Evolutionary conservation across 2,113 vertebrate genomes (phyloP).

Genomic region (Nerophis ophidion): DNA sequence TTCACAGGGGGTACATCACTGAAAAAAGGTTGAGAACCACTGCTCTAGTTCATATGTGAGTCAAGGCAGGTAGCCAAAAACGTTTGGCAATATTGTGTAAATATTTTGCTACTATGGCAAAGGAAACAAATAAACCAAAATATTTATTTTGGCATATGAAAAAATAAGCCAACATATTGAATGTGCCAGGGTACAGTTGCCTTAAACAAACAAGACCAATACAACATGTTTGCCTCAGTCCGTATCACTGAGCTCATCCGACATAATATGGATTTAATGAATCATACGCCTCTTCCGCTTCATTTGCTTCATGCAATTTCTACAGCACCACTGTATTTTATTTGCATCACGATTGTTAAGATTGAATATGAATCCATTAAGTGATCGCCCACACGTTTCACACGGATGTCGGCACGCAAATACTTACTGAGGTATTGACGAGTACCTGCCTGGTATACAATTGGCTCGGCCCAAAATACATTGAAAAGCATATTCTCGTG

Average conservation of each 20-base stretch:
- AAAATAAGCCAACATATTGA: background rate
- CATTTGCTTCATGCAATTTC: slow-evolving; percentile 19
- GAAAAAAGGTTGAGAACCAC: no score
- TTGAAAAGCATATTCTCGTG: slow-evolving; percentile 36
- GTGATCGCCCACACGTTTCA: slow-evolving; percentile 7
- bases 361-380: background rate
- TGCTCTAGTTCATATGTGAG: no score
- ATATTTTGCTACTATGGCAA: background rate
- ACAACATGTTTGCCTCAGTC: slow-evolving; percentile 22
- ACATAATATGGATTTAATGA: slow-evolving; percentile 33
- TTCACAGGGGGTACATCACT: no score
- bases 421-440: slow-evolving; percentile 13
- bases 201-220: slow-evolving; percentile 8
- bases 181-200: slow-evolving; percentile 6
- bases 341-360: background rate
- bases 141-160: background rate
- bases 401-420: background rate
- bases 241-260: slow-evolving; percentile 25
- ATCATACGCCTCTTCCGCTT: slow-evolving; percentile 8
- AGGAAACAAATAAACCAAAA: slow-evolving; percentile 4
- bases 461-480: background rate
- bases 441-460: slow-evolving; percentile 13
- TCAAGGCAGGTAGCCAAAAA: no score
- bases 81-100: no score
- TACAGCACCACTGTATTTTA: background rate